Evolutionary conservation across 92 coral and sea anemone genomes (phyloP).

Genomic region (Hydrozoanthus gracilis): DNA sequence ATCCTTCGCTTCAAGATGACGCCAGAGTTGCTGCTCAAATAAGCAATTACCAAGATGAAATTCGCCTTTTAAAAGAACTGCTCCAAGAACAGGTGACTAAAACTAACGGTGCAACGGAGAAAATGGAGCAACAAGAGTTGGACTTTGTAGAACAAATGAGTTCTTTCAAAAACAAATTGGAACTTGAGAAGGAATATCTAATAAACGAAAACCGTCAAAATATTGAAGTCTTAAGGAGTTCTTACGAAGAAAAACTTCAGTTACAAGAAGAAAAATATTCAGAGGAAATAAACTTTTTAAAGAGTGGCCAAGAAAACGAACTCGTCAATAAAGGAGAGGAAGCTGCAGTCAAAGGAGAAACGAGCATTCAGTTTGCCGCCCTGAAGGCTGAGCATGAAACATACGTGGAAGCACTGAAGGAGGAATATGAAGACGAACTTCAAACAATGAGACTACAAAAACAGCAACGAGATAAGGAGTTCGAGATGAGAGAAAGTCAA

Average conservation of each 20-base stretch:
- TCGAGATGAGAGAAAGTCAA: slow-evolving; percentile 51
- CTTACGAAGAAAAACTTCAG: slow-evolving; percentile 42
- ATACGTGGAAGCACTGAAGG: slow-evolving; percentile 63
- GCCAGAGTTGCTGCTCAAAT: slow-evolving; percentile 60
- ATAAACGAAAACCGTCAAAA: slow-evolving; percentile 58
- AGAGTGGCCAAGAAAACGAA: background rate
- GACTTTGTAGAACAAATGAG: slow-evolving; percentile 74
- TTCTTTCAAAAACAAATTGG: slow-evolving; percentile 62
- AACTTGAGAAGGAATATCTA: slow-evolving; percentile 55
- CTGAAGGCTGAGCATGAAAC: slow-evolving; percentile 60
- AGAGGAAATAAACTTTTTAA: background rate
- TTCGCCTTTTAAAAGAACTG: slow-evolving; percentile 62
- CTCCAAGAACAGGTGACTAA: slow-evolving; percentile 65
- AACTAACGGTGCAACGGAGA: slow-evolving; percentile 68
- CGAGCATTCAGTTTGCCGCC: slow-evolving; percentile 23
- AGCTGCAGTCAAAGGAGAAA: slow-evolving; percentile 26
- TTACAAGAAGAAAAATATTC: slow-evolving; percentile 50
- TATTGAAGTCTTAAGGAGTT: slow-evolving; percentile 37
- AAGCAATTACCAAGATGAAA: slow-evolving; percentile 71
- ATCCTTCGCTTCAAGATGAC: slow-evolving; percentile 51
- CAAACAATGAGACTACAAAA: slow-evolving; percentile 63
- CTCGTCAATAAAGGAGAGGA: background rate
- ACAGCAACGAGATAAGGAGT: slow-evolving; percentile 53
- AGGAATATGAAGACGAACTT: slow-evolving; percentile 71
- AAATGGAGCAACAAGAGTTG: slow-evolving; percentile 80